Conservation (phyloP, 2,888 invertebrate species). For the Metellina segmentata region DNA sequence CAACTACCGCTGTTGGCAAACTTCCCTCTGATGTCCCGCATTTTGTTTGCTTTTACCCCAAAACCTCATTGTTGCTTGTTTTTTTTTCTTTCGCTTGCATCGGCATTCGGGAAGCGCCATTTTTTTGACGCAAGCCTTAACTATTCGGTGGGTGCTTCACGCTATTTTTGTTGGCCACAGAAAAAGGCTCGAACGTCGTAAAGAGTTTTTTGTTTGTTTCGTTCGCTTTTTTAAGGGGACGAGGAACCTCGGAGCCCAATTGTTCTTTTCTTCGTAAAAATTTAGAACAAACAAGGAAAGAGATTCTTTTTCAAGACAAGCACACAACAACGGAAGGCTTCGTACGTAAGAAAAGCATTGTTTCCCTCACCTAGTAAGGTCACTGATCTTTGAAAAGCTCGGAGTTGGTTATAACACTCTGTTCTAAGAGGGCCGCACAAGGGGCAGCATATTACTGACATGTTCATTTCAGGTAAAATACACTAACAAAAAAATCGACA, state of each 20-base stretch:
- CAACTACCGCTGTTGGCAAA: constrained; percentile 1
- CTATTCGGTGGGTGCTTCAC: neutral
- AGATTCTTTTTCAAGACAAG: neutral
- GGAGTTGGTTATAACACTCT: no score
- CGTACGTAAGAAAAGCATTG: neutral
- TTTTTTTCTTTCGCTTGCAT: constrained; percentile 10
- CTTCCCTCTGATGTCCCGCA: constrained; percentile 9
- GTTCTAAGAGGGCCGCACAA: no score
- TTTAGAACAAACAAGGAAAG: no score
- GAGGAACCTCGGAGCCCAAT: neutral
- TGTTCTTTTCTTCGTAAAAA: no score
- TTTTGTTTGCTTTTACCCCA: neutral
- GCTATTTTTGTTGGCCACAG: constrained; percentile 7
- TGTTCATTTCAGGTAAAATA: no score
- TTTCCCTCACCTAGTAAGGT: neutral
- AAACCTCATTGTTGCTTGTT: constrained; percentile 17
- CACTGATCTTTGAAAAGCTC: neutral
- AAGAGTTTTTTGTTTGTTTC: constrained; percentile 7
- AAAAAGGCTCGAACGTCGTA: neutral
- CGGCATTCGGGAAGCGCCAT: neutral
- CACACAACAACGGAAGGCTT: neutral
- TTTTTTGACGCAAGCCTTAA: neutral
- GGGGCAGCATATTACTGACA: no score
- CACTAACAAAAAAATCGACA: no score
- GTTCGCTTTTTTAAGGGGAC: neutral